Evolutionary conservation across 1,140 invertebrate genomes (phyloP).

Genomic region (Gryon sp.): DNA sequence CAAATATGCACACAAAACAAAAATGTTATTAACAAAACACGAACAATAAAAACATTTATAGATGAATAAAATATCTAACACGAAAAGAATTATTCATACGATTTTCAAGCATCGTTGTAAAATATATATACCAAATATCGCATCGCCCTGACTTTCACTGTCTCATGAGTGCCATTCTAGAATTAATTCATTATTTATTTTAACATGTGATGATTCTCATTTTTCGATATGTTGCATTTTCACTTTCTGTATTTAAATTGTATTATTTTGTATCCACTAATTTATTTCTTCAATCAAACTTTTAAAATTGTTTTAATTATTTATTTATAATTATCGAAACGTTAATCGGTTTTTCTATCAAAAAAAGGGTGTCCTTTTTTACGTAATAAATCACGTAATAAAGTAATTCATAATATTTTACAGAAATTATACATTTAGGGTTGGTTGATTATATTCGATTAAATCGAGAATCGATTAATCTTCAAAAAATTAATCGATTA

Average conservation of each 20-base stretch:
- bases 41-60: slow-evolving; percentile 30
- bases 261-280: neutral
- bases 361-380: too few relatives aligned
- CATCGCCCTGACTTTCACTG: slow-evolving; percentile 41
- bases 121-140: slow-evolving; percentile 64
- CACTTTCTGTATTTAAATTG: neutral
- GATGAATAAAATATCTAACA: slow-evolving; percentile 24
- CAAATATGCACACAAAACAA: slow-evolving; percentile 7
- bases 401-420: too few relatives aligned
- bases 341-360: too few relatives aligned
- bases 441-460: too few relatives aligned
- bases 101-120: slow-evolving; percentile 58
- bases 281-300: neutral
- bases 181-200: slow-evolving; percentile 50
- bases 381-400: too few relatives aligned
- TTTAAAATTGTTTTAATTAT: too few relatives aligned
- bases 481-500: too few relatives aligned
- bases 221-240: neutral
- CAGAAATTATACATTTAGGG: too few relatives aligned
- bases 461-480: too few relatives aligned
- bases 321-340: too few relatives aligned
- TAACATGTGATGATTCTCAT: slow-evolving; percentile 8
- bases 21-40: neutral
- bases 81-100: slow-evolving; percentile 16
- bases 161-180: slow-evolving; percentile 62